These are phyloP conservation scores for Drosophila dives DNA, from an alignment of 2,888 invertebrate genomes.

Conservation along the genomic window DNA sequence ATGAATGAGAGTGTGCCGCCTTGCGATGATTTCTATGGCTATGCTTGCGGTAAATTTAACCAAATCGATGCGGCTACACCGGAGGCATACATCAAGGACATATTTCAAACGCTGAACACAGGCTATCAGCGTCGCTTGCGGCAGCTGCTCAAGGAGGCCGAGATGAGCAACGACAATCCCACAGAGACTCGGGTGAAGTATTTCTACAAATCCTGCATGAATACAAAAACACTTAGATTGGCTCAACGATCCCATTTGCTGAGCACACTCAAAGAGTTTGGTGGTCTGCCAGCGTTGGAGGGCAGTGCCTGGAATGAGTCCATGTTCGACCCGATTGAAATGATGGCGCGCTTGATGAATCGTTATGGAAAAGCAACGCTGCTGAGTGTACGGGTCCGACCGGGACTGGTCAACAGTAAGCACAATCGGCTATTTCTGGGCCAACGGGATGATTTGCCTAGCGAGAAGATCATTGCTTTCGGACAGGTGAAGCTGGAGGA, in stretches of 20 bases:
- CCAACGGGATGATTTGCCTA: slow-evolving; percentile 56
- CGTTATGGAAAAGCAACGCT: slow-evolving; percentile 77
- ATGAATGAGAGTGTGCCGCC: slow-evolving; percentile 66
- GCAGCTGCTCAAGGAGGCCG: slow-evolving; percentile 62
- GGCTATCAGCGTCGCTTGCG: slow-evolving; percentile 72
- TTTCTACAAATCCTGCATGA: slow-evolving; percentile 82
- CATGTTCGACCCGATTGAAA: slow-evolving; percentile 76
- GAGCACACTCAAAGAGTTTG: slow-evolving; percentile 71
- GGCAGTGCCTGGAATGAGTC: slow-evolving; percentile 73
- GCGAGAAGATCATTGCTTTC: slow-evolving; percentile 28
- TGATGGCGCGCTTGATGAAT: slow-evolving; percentile 70
- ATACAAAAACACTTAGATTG: slow-evolving; percentile 23
- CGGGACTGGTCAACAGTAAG: slow-evolving; percentile 72
- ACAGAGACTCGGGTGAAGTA: slow-evolving; percentile 80
- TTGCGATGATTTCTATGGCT: slow-evolving; percentile 79
- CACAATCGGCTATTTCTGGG: slow-evolving; percentile 73
- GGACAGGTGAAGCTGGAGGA: slow-evolving; percentile 29
- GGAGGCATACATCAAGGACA: slow-evolving; percentile 22
- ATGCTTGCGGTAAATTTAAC: slow-evolving; percentile 81
- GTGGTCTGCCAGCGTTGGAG: slow-evolving; percentile 81
- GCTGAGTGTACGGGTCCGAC: slow-evolving; percentile 67
- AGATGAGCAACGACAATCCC: slow-evolving; percentile 66
- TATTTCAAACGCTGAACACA: slow-evolving; percentile 44
- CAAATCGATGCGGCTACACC: slow-evolving; percentile 64
- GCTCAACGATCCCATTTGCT: slow-evolving; percentile 62